Evolutionary conservation across 2,888 invertebrate genomes (phyloP), one percentile per base, ranked within the genome.

Genomic region (Diabrotica balteata): DNA sequence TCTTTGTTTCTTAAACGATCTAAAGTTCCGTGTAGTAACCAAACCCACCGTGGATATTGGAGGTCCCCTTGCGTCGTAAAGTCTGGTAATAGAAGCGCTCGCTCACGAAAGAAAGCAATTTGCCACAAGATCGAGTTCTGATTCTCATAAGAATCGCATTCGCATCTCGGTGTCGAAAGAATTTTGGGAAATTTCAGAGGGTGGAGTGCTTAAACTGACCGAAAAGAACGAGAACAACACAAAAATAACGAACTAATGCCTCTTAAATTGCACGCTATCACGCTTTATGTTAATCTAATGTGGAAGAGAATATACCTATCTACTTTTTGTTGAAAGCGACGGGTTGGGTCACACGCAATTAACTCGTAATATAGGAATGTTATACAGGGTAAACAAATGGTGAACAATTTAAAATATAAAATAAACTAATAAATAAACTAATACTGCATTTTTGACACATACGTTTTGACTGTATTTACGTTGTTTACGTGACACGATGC

Each of bases 261-360:
- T 59, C 63, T 61, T 64, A 71, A 71, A 71, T 71, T 71, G 68
- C 63, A 64, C 61, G 61, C 64, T 71, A 68, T 71, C 71, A 71
- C 71, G 71, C 68, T 68, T 71, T 69, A 71, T 71, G 71, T 57
- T 71, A 71, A 71, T 71, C 68, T 68, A 71, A 71, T 68, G 61
- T 32, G 32, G 60, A 62, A 50, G 49, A 61, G 59, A 59, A 9
- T 44, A 67, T 54, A 22, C 49, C 32, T 49, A 11, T 58, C 46
- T 54, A 32, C 32, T 32, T 32, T 32, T 32, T 32, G 32, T 32
- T 32, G 32, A 32, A 32, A 32, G 32, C 32, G 32, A 32, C 32
- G 32, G 59, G 44, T 22, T 42, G 55, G 68, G 52, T 68, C 68
- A 61, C 68, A 68, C 68, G 68, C 67, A 68, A 68, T 64, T 67